phyloP scores from a whole-genome alignment of 2,113 vertebrate species.

The Megaptera novaeangliae region DNA sequence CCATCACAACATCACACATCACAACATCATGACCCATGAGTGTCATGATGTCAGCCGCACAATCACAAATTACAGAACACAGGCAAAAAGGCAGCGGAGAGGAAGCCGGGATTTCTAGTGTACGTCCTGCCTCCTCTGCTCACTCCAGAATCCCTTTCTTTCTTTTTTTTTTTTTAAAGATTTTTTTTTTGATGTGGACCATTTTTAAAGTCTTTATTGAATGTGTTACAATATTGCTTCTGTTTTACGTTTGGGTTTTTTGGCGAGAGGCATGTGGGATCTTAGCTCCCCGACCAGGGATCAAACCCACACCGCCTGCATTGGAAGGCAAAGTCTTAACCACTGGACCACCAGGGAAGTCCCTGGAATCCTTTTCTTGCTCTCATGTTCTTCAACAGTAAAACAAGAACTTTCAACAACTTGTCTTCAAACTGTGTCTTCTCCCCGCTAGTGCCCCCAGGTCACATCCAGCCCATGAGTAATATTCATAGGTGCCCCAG shows the following conservation, averaged over 20 bases:
- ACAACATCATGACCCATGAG: accelerated
- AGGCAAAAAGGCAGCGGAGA: accelerated
- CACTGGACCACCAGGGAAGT: no score
- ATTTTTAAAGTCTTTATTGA: no score
- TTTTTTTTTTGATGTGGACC: no score
- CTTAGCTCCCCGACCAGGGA: no score
- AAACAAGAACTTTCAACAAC: background rate
- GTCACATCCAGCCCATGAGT: background rate
- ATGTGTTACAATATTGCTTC: no score
- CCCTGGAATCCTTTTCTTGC: background rate
- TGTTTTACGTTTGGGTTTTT: no score
- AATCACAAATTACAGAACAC: accelerated
- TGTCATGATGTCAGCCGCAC: accelerated
- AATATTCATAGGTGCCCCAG: accelerated
- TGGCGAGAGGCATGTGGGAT: no score
- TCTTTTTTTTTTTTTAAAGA: no score
- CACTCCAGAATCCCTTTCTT: background rate
- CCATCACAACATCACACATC: background rate
- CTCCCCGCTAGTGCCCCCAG: no score
- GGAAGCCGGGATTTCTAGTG: background rate
- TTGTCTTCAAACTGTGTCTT: background rate
- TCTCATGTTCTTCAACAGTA: background rate
- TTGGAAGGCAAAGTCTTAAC: no score
- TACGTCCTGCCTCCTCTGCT: background rate
- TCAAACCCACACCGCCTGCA: no score